phyloP scores from a whole-genome alignment of 2,888 invertebrate genomes.

The Dasypogon diadema region DNA sequence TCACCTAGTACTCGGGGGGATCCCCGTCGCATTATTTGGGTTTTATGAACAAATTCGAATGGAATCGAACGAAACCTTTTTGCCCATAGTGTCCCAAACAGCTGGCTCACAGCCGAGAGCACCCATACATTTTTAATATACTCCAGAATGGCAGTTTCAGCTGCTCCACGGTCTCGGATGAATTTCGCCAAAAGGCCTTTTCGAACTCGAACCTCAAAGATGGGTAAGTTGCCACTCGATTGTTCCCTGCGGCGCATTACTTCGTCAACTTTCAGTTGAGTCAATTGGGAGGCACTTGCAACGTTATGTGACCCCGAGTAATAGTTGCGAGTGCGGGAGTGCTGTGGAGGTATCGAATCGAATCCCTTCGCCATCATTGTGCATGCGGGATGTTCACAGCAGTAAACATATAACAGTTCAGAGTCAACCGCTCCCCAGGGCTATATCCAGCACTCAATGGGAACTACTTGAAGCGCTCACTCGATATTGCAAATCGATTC shows the following conservation, averaged over 20 bases:
- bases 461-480: constrained; percentile 16
- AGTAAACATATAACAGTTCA: constrained; percentile 35
- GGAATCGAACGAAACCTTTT: constrained; percentile 8
- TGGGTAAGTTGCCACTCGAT: not conserved
- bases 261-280: constrained; percentile 1
- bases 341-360: not conserved
- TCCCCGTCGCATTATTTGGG: not conserved
- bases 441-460: constrained; percentile 25
- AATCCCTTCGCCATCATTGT: constrained; percentile 5
- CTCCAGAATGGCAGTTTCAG: not conserved
- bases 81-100: not conserved
- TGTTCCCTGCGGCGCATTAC: constrained; percentile 22
- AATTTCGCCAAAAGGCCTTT: constrained; percentile 9
- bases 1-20: not conserved
- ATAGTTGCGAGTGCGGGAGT: constrained; percentile 8
- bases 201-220: too few species aligned
- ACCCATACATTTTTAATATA: constrained; percentile 17
- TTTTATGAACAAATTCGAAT: constrained; percentile 2
- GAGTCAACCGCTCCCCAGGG: constrained; percentile 23
- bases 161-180: not conserved
- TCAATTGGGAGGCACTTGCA: not conserved
- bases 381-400: constrained; percentile 2
- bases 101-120: not conserved
- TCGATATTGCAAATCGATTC: constrained; percentile 10
- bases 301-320: not conserved